phyloP scores from a whole-genome alignment of 2,888 invertebrate genomes.

The Teleogryllus oceanicus region DNA sequence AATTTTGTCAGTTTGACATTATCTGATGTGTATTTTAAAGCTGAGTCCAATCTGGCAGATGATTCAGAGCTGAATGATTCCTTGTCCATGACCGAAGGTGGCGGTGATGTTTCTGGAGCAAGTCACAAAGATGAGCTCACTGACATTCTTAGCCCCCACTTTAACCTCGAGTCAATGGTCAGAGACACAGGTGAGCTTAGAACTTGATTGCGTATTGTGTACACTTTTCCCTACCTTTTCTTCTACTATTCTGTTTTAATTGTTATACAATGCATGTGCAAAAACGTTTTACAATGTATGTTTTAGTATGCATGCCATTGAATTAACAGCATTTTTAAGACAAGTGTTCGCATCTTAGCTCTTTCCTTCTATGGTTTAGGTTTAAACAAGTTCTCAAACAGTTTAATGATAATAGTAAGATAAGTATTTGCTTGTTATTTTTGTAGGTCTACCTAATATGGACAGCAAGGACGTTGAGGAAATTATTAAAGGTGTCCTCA shows the following conservation, averaged over 20 bases:
- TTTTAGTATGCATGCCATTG: background rate
- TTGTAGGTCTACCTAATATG: constrained; percentile 69
- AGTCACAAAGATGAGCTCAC: constrained; percentile 66
- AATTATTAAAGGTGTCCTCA: constrained; percentile 84
- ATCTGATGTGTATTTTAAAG: constrained; percentile 28
- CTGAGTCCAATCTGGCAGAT: constrained; percentile 47
- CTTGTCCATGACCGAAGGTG: constrained; percentile 40
- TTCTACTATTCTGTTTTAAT: background rate
- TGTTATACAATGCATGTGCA: background rate
- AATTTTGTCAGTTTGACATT: background rate
- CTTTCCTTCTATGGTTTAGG: too few relatives aligned
- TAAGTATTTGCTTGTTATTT: background rate
- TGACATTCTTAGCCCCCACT: constrained; percentile 64
- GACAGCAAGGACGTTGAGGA: constrained; percentile 89
- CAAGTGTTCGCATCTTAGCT: too few relatives aligned
- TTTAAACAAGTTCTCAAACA: too few relatives aligned
- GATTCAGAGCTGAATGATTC: constrained; percentile 45
- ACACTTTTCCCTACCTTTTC: constrained; percentile 7
- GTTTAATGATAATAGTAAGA: background rate
- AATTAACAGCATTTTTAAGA: background rate
- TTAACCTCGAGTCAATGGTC: constrained; percentile 73
- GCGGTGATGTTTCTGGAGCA: constrained; percentile 51
- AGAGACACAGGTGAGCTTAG: constrained; percentile 26
- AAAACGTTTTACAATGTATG: background rate
- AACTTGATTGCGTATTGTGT: background rate